Base-by-base conservation (phyloP, 2,113 vertebrate genomes). In the Riparia riparia region DNA sequence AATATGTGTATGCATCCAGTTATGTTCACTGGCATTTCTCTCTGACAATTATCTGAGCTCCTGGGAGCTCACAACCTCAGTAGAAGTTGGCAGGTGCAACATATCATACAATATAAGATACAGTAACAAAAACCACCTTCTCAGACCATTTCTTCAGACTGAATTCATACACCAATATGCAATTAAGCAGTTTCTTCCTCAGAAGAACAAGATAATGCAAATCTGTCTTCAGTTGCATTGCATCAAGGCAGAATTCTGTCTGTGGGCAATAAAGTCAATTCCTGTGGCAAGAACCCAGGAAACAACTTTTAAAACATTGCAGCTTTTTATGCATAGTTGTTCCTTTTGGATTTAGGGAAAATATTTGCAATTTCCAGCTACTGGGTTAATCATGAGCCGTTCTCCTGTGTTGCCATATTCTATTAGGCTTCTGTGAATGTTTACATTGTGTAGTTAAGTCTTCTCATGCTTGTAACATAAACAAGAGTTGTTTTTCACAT, bases 11-110 rank as follows among this genome's bases (percentile, higher is more conserved):
- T 26, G 34, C 24, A 79, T 71, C 57, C 57, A 29, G 39, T 69
- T 22, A 45, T 9, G 19, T 66, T 80, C 76, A 71, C 44, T 66
- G 25, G 42, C 45, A 51, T 71, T 81, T 74, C 64, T 71, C 44
- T 71, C 22, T 53, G 68, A 77, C 31, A 19, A 70, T 83, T 86
- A 87, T 80, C 71, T 37, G 61, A 85, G 77, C 60, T 77, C 39
- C 37, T 51, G 34, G 22, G 50, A 83, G 44, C 26, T 83, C 58
- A 76, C 53, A 87, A 24, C 19, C 37, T 2, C 54, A 73, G 58
- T 0, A 89, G 57, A 76, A 65, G 22, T 18, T 72, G 34, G 70
- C 54, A 85, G 54, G 31, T 4, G 2, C 29, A 90, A 41, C 12
- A 41, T 3, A 39, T 17, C 6, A 14, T n/a, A n/a, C n/a, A n/a